Evolutionary conservation across 2,113 vertebrate genomes (phyloP).

Genomic region (Notothenia coriiceps): DNA sequence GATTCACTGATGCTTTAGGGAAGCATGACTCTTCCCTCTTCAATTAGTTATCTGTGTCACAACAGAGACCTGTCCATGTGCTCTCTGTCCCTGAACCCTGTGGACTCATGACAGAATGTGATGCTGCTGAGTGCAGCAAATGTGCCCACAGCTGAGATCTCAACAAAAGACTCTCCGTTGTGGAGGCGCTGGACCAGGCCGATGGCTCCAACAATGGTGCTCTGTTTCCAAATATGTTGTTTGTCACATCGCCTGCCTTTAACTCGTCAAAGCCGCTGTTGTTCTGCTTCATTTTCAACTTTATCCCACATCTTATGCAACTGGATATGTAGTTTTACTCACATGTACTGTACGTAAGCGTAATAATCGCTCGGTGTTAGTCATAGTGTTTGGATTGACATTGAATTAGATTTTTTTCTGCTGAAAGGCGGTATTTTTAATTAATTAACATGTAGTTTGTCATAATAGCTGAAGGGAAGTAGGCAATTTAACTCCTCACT

Average conservation of each 20-base stretch:
- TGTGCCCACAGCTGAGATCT: slow-evolving; percentile 67
- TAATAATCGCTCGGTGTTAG: slow-evolving; percentile 11
- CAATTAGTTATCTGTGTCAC: slow-evolving; percentile 15
- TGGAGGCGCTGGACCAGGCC: slow-evolving; percentile 64
- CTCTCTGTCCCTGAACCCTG: slow-evolving; percentile 32
- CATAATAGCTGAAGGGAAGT: neutral
- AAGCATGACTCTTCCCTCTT: slow-evolving; percentile 37
- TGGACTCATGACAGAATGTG: slow-evolving; percentile 65
- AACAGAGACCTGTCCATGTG: slow-evolving; percentile 12
- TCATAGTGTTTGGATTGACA: slow-evolving; percentile 8
- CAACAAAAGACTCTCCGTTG: slow-evolving; percentile 68
- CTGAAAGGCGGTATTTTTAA: neutral
- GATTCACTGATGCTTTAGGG: slow-evolving; percentile 16
- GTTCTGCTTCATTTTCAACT: slow-evolving; percentile 65
- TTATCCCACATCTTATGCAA: slow-evolving; percentile 74
- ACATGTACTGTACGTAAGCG: slow-evolving; percentile 6
- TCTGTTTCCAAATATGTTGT: slow-evolving; percentile 82
- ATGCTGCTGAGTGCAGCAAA: slow-evolving; percentile 68
- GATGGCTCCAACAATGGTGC: slow-evolving; percentile 69
- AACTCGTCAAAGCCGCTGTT: slow-evolving; percentile 72
- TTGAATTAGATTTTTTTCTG: neutral
- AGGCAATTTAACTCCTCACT: neutral
- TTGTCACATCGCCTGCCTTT: slow-evolving; percentile 75
- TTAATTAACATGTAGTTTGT: neutral
- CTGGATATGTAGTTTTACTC: slow-evolving; percentile 38